Base-by-base conservation (phyloP, 1,140 invertebrate genomes). In the Drosophila dunni region DNA sequence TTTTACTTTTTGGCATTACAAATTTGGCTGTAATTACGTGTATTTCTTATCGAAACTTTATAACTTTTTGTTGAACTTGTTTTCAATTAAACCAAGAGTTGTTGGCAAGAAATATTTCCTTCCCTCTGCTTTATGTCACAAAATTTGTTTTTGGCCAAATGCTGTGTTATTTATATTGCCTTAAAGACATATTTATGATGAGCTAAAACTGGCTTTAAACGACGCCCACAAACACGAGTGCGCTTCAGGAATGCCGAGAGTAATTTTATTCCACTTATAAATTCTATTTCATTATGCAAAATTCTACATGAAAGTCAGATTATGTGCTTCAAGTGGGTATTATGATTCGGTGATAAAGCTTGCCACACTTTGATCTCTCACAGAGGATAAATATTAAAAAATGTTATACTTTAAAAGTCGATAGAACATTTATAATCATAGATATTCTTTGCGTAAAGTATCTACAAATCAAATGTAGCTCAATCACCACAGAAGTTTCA, bases 51-150 rank as follows among this genome's bases (percentile, higher is more conserved):
- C 63, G 48, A 33, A 67, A 29, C 66, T 54, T 54, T 38, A 17
- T 54, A 34, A 38, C 33, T 64, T 51, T 64, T 33, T 38, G 11
- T 17, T 66, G 44, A 81, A 77, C 73, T 81, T 73, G 78, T 81
- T 81, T 76, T 71, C 67, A 73, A 81, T 81, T 77, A 29, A 81
- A 73, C 58, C 50, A 44, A 44, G 53, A 64, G 48, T n/a, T 20
- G 1, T 64, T 29, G 24, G 15, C 50, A 34, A 1, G 3, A 3
- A 13, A 3, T 45, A 34, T 69, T 48, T 54, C 46, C n/a, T 48
- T 54, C 46, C n/a, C 9, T 42, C 15, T 53, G 60, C 46, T 29
- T 10, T 56, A 20, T 40, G 34, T 56, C 53, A 11, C 36, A 33
- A 34, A 7, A 24, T 42, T 54, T 34, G 17, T 40, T 51, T 38